Conservation (phyloP, 2,888 invertebrate genomes). For the Calephelis perditalis region DNA sequence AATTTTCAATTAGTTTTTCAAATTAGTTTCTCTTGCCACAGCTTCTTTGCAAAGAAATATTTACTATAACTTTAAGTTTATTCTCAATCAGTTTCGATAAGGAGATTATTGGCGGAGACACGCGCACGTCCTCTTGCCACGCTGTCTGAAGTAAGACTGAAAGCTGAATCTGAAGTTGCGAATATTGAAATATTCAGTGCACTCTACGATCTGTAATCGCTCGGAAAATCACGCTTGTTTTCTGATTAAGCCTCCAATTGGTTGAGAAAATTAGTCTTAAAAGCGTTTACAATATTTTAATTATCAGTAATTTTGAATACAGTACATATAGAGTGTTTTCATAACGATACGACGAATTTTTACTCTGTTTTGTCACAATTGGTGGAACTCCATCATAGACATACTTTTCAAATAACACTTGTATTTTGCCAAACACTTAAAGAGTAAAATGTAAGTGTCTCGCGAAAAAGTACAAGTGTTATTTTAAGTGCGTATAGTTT, state of each 20-base stretch:
- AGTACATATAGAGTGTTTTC: too few species aligned
- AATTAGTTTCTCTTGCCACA: background rate
- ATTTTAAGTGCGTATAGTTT: too few species aligned
- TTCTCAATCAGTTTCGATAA: background rate
- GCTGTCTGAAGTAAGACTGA: slow-evolving; percentile 14
- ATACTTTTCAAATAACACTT: too few species aligned
- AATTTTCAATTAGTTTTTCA: too few species aligned
- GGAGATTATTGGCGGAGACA: background rate
- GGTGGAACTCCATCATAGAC: too few species aligned
- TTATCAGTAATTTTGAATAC: too few species aligned
- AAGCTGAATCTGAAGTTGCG: slow-evolving; percentile 10
- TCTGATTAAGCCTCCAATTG: slow-evolving; percentile 1
- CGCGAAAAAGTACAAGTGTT: too few species aligned
- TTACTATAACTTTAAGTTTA: background rate
- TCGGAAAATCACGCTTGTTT: slow-evolving; percentile 3
- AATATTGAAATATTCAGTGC: slow-evolving; percentile 11
- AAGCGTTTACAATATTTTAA: background rate
- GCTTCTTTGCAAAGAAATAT: background rate
- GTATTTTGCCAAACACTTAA: too few species aligned
- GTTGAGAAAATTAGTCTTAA: background rate
- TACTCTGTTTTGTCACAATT: too few species aligned
- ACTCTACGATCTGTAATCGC: slow-evolving; percentile 3
- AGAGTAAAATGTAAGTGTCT: too few species aligned
- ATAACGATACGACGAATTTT: too few species aligned
- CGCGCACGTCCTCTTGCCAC: slow-evolving; percentile 1